Base-by-base conservation (phyloP, 2,113 vertebrate species). In the Etia nguti region DNA sequence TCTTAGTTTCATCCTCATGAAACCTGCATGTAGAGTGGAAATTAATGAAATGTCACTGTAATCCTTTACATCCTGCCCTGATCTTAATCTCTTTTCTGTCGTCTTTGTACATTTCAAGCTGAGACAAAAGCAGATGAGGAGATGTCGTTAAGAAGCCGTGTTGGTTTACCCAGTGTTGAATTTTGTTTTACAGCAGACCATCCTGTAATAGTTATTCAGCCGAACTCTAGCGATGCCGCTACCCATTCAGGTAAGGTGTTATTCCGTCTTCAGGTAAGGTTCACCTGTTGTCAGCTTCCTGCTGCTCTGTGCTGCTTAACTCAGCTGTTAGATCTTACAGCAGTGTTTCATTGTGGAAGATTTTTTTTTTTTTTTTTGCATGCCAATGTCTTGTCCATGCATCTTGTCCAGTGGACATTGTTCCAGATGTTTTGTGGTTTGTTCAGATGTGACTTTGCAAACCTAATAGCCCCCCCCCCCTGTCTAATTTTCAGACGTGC, bases 201-300 rank as follows among this genome's bases (percentile, higher is more conserved):
- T 22, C 26, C 22, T 20, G 93, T 95, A 20, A 90, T 94, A 80
- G 56, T 94, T 52, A 91, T 79, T 90, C 94, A 94, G 94, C 95
- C 95, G 1, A 84, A 84, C 50, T 24, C 93, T 79, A 82, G 56
- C 20, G 10, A 77, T 50, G 26, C 79, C 41, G 24, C 10, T 20
- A 36, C 29, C 24, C 6, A 68, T 6, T 50, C 91, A 89, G 94
- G 91, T 90, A 81, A 91, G 15, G 56, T 50, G 16, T 8, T 38
- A 2, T 18, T 52, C 4, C 8, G 13, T 26, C 34, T 18, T 31
- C 87, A 59, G 81, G 81, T 83, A 82, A 62, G 18, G 46, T 50
- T 62, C 1, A 62, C 55, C 20, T 43, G 56, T 68, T 6, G 12
- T 83, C 46, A 12, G 62, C 81, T 50, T 31, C 3, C 48, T 15